Evolutionary conservation across 1,140 invertebrate genomes (phyloP).

Genomic region (Leptoteleia sp.): DNA sequence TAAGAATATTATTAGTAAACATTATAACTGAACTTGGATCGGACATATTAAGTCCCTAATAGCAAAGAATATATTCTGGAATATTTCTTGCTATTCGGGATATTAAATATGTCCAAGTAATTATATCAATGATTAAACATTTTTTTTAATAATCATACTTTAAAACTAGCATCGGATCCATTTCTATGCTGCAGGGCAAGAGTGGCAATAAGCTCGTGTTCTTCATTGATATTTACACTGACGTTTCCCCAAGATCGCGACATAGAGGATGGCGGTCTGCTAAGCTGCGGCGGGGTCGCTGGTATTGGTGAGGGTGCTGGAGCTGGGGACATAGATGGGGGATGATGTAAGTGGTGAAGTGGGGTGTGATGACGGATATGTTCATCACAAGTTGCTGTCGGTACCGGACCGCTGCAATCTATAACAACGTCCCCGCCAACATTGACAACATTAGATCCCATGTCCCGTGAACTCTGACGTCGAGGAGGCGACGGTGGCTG

Average conservation of each 20-base stretch:
- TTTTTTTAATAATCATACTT: slow-evolving; percentile 82
- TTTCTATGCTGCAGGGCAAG: slow-evolving; percentile 87
- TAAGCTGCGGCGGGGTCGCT: slow-evolving; percentile 73
- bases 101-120: too few species aligned
- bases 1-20: too few species aligned
- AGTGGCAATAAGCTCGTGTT: slow-evolving; percentile 83
- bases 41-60: too few species aligned
- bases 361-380: slow-evolving; percentile 72
- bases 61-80: too few species aligned
- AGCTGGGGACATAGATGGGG: slow-evolving; percentile 82
- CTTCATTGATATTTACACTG: slow-evolving; percentile 80
- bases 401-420: slow-evolving; percentile 80
- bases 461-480: slow-evolving; percentile 83
- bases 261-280: slow-evolving; percentile 80
- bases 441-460: slow-evolving; percentile 68
- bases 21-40: too few species aligned
- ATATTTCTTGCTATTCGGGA: too few species aligned
- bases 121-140: neutral
- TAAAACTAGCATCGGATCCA: slow-evolving; percentile 92
- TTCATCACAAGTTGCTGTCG: slow-evolving; percentile 77
- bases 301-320: slow-evolving; percentile 61
- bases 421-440: slow-evolving; percentile 77
- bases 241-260: slow-evolving; percentile 83
- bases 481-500: slow-evolving; percentile 93
- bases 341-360: slow-evolving; percentile 73